A percentile compares a stretch with the other conserved stretches of the same genome.
phyloP scores from a whole-genome alignment of 2,888 invertebrate species.

The Volucella zonaria region DNA sequence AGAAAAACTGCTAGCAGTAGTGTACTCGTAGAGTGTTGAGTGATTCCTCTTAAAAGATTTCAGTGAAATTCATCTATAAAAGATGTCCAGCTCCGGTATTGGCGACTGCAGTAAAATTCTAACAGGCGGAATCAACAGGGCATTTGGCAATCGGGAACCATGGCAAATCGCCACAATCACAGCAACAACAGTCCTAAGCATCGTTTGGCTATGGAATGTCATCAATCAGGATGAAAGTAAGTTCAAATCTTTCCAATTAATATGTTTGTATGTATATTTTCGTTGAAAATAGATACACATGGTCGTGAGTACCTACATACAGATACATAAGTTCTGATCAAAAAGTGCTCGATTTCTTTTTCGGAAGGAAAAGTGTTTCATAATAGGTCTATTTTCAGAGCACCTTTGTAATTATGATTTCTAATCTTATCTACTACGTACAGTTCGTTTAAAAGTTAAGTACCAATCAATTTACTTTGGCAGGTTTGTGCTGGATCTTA shows the following conservation, averaged over 20 bases:
- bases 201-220: constrained; percentile 90
- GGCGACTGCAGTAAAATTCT: constrained; percentile 76
- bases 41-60: neutral
- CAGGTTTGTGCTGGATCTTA: constrained; percentile 1
- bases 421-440: neutral
- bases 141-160: constrained; percentile 88
- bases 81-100: constrained; percentile 1
- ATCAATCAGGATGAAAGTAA: constrained; percentile 89
- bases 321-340: neutral
- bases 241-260: constrained; percentile 76
- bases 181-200: constrained; percentile 87
- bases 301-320: no score
- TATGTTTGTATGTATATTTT: neutral
- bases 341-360: neutral
- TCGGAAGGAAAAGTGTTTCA: constrained; percentile 1
- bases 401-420: neutral
- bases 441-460: neutral
- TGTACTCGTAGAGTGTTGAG: constrained; percentile 5
- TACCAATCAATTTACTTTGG: neutral
- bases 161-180: constrained; percentile 92
- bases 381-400: neutral
- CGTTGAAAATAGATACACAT: no score
- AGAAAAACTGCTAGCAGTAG: neutral
- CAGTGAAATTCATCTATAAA: neutral
- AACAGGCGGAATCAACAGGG: constrained; percentile 84